Conservation (phyloP, 2,888 invertebrate genomes). For the Amphipoea oculea region DNA sequence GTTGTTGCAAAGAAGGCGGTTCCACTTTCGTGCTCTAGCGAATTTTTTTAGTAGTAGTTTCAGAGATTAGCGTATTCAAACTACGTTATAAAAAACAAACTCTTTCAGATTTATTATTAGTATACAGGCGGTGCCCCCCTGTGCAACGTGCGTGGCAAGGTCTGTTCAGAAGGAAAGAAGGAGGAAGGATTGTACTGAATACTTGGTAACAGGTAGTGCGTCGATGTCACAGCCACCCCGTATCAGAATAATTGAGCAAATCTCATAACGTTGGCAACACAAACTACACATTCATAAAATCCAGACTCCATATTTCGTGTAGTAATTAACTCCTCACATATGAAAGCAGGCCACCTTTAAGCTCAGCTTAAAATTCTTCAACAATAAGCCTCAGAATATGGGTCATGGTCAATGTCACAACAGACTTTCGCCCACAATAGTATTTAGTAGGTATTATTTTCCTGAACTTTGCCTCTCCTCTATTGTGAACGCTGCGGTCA, state of each 20-base stretch:
- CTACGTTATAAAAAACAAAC: no score
- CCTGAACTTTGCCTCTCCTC: background rate
- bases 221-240: background rate
- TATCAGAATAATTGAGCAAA: background rate
- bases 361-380: constrained; percentile 1
- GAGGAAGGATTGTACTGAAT: background rate
- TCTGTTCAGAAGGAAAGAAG: no score
- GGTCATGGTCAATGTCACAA: constrained; percentile 28
- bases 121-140: no score
- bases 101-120: no score
- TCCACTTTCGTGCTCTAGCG: background rate
- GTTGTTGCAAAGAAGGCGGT: background rate
- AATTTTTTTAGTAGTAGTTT: no score
- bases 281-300: background rate
- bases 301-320: background rate
- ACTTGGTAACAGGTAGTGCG: background rate
- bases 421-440: constrained; percentile 4
- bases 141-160: no score
- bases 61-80: no score
- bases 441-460: constrained; percentile 18
- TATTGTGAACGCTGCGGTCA: constrained; percentile 15
- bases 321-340: background rate
- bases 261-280: background rate
- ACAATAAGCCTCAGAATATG: constrained; percentile 20
- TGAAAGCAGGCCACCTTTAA: constrained; percentile 14